Base-by-base conservation (phyloP, 2,888 invertebrate species). In the Drosophila pseudotakahashii region DNA sequence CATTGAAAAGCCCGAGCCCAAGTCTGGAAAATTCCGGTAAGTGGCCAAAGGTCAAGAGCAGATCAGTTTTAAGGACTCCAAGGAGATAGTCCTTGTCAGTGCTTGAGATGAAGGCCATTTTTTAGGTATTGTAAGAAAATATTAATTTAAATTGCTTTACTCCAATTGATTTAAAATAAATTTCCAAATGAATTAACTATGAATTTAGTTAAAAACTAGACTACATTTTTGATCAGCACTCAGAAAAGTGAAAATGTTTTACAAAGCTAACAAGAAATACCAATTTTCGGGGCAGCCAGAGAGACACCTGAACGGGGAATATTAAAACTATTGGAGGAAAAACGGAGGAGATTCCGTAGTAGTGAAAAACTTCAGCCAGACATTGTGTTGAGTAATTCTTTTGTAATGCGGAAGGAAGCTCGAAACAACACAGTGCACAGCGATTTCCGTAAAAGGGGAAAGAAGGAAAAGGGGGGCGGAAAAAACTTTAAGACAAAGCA, bases 331-430 rank as follows among this genome's bases (percentile, higher is more conserved):
- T 48, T 48, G 44, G 69, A n/a, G 30, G 34, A 16, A 26, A 32
- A 32, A 30, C n/a, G 50, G n/a, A 2, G 10, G 36, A 19, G 19
- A 14, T 37, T 45, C 39, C 50, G 19, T 36, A 48, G 42, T 30
- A 39, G 44, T 66, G 73, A 61, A 68, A 76, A 75, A 76, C 70
- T 87, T 81, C 23, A 54, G 57, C 66, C 77, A 81, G 88, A 81
- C 85, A 87, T 78, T 87, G 77, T 81, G 81, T 88, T 88, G 77
- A 83, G 84, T 87, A 84, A 88, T 84, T 83, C 83, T 72, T 83
- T 86, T 86, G 78, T 86, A 84, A 84, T 79, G 86, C 89, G 83
- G 88, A 84, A 88, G 83, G 87, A 84, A 88, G 84, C 74, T 54
- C 69, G 73, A 76, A 75, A 78, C 73, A 86, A 88, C 77, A 84